Conservation (phyloP, 53 echinoderm and acorn worm species). For the Holothuria scabra region DNA sequence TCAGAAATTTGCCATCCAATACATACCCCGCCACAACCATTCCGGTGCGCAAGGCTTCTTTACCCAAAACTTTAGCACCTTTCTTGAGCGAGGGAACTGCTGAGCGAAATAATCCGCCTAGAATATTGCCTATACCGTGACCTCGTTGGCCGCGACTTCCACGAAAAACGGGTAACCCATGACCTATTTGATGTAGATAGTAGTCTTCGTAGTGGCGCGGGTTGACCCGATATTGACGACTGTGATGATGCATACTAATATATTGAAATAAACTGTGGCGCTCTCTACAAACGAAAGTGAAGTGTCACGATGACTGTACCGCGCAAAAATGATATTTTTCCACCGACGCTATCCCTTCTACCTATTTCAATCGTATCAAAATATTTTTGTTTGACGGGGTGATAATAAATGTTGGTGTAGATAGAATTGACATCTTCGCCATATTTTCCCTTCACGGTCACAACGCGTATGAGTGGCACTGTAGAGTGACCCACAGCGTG, state of each 20-base stretch:
- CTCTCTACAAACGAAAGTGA: slow-evolving; percentile 50
- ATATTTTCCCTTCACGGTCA: slow-evolving; percentile 54
- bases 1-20: no score
- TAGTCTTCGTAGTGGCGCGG: not conserved
- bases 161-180: slow-evolving; percentile 32
- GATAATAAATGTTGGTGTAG: slow-evolving; percentile 19
- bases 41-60: no score
- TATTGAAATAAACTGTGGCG: not conserved
- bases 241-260: not conserved
- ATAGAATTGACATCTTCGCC: slow-evolving; percentile 48
- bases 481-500: slow-evolving; percentile 54
- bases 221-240: not conserved
- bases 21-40: slow-evolving; percentile 58
- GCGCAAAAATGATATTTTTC: slow-evolving; percentile 67
- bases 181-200: slow-evolving; percentile 7
- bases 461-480: slow-evolving; percentile 60
- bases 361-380: slow-evolving; percentile 51
- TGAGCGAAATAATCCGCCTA: slow-evolving; percentile 43
- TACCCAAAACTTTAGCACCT: no score
- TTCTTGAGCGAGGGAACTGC: no score
- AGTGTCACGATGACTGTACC: slow-evolving; percentile 75
- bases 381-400: slow-evolving; percentile 36
- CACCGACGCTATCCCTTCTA: slow-evolving; percentile 65
- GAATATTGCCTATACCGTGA: slow-evolving; percentile 29
- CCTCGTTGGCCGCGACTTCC: slow-evolving; percentile 10